These are phyloP conservation scores for Micromesistius poutassou DNA, from an alignment of 2,797 vertebrate genomes.

Conservation along the genomic window DNA sequence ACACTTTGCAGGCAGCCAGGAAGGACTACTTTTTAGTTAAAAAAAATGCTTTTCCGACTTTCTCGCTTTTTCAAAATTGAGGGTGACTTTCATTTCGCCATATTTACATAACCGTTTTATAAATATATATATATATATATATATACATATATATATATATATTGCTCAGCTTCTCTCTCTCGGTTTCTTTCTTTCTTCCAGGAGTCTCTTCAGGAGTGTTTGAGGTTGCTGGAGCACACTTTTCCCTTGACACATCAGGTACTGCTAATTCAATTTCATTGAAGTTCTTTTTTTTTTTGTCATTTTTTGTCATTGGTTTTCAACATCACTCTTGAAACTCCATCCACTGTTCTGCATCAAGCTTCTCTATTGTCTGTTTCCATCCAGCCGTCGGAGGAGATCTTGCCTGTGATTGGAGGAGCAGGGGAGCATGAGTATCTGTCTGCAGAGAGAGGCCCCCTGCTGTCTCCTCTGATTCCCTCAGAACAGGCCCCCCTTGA, in stretches of 20 bases:
- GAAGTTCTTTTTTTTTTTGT: neutral
- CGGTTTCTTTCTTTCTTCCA: conserved; percentile 67
- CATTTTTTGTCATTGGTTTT: neutral
- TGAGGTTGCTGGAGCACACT: conserved; percentile 81
- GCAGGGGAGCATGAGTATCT: conserved; percentile 60
- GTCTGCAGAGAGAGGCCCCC: conserved; percentile 47
- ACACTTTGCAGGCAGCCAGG: no score
- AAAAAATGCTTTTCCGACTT: no score
- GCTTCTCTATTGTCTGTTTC: neutral
- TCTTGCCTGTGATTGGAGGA: conserved; percentile 61
- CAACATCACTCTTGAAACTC: neutral
- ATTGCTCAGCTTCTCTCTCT: neutral
- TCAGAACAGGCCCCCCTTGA: conserved; percentile 74
- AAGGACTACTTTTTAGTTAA: no score
- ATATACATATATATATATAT: no score
- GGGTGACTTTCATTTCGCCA: no score
- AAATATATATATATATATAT: no score
- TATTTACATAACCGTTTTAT: no score
- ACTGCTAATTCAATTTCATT: conserved; percentile 21
- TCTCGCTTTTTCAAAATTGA: no score
- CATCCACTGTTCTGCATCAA: neutral
- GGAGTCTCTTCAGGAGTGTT: conserved; percentile 81
- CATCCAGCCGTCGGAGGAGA: conserved; percentile 71
- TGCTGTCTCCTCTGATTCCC: conserved; percentile 69
- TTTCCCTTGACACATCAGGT: conserved; percentile 82